Percentiles rank a stretch among this genome's conserved stretches.
Evolutionary conservation across 2,797 vertebrate genomes (phyloP).

Genomic region (Simalia tracyae): DNA sequence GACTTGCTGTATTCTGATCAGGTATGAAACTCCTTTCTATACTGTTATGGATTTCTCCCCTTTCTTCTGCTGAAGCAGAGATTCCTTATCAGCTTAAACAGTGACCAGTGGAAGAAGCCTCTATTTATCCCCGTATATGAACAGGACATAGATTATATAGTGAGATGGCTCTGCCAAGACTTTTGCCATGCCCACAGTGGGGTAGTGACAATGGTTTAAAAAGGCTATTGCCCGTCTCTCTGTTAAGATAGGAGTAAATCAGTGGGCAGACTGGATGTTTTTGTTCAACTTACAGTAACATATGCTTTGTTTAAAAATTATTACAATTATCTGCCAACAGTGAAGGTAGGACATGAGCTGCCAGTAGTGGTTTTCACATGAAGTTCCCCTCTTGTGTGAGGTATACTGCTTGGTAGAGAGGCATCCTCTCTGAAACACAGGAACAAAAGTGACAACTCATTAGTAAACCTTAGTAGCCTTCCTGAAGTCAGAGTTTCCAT

Average conservation of each 20-base stretch:
- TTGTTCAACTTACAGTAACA: background rate
- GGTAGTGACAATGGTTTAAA: background rate
- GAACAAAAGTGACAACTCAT: slow-evolving; percentile 14
- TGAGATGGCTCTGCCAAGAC: background rate
- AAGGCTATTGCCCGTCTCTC: background rate
- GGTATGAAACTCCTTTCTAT: too few species aligned
- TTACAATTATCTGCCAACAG: background rate
- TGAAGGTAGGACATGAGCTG: background rate
- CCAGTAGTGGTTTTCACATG: background rate
- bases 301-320: background rate
- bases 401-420: background rate
- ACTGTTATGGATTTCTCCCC: too few species aligned
- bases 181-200: background rate
- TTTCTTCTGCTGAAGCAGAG: too few species aligned
- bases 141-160: background rate
- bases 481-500: slow-evolving; percentile 2
- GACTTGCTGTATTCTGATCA: too few species aligned
- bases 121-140: background rate
- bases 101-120: background rate
- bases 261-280: background rate
- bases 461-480: slow-evolving; percentile 20
- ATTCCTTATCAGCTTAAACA: background rate
- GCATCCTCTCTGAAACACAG: background rate
- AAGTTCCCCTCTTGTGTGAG: background rate
- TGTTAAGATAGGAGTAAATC: background rate